A percentile compares a stretch with the other conserved stretches of the same genome.
phyloP scores from a whole-genome alignment of 2,113 vertebrate genomes.

The Fulmarus glacialis region DNA sequence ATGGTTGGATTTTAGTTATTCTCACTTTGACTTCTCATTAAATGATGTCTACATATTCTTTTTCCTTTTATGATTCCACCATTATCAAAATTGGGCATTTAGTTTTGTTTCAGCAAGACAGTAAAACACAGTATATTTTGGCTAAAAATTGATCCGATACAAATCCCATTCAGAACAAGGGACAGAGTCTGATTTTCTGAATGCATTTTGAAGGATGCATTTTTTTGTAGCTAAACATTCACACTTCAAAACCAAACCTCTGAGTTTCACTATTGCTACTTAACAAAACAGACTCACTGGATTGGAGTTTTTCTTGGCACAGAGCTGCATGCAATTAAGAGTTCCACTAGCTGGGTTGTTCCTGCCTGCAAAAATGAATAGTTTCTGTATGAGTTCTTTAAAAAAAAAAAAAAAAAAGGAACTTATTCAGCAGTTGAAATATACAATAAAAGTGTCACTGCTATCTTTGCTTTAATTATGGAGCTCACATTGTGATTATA shows the following conservation, averaged over 20 bases:
- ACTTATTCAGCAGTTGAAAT: conserved; percentile 64
- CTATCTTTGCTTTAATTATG: conserved; percentile 68
- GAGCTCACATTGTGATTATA: conserved; percentile 56
- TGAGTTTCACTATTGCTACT: background rate
- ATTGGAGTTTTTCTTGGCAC: conserved; percentile 18
- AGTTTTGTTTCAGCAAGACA: background rate
- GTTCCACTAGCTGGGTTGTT: conserved; percentile 51
- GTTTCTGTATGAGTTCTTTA: background rate
- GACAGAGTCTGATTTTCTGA: background rate
- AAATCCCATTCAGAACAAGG: background rate
- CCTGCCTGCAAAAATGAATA: conserved; percentile 41
- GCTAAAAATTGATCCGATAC: background rate
- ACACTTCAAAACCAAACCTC: background rate
- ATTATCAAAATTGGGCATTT: background rate
- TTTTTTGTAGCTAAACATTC: background rate
- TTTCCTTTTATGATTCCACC: background rate
- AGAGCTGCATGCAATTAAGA: conserved; percentile 19
- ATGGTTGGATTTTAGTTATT: background rate
- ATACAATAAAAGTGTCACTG: conserved; percentile 55
- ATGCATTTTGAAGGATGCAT: background rate
- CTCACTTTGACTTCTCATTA: background rate
- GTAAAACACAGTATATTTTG: background rate
- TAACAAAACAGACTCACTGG: background rate
- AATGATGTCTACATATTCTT: background rate
- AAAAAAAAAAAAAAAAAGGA: background rate